Base-by-base conservation (phyloP, 2,888 invertebrate genomes). In the Kryphioiulus occultus region DNA sequence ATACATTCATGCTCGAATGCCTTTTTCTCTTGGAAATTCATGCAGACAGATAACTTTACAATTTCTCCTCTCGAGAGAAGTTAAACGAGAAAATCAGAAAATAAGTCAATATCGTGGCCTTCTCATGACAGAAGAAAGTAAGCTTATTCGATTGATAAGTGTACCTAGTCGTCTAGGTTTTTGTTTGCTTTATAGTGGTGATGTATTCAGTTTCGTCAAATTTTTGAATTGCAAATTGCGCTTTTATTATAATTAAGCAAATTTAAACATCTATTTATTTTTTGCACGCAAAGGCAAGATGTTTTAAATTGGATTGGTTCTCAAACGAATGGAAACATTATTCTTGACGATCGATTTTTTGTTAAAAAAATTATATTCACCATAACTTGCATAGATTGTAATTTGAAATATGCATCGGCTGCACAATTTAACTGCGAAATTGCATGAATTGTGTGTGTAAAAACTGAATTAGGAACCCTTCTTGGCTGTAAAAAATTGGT, bases 21-120 rank as follows among this genome's bases (percentile, higher is more conserved):
- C n/a, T n/a, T 68, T 68, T 68, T 26, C 26, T 68, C n/a, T 68
- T 68, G 22, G 68, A 68, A 68, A 68, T 68, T 22, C n/a, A 68
- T n/a, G 68, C 7, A 68, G 26, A 7, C 22, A n/a, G 68, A 68
- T 68, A 68, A 68, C 22, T 68, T 26, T 68, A 10, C 68, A 68
- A 26, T 68, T 68, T 68, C n/a, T 68, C 53, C 1, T 68, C 12
- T 68, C 26, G 68, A 1, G 26, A 26, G 19, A 68, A n/a, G 68
- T 26, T n/a, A 68, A 26, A 68, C 22, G 2, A 22, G n/a, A 68
- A 26, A n/a, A 26, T 9, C 26, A 26, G n/a, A 26, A 26, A 68
- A 26, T 26, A 68, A 7, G 26, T 44, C 44, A 44, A 44, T 68
- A 68, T 68, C 10, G 26, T 26, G 7, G n/a, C 68, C 9, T 26